Evolutionary conservation across 1,140 invertebrate species (phyloP), one percentile per base, ranked within the genome.

Genomic region (Platyscapa corneri): DNA sequence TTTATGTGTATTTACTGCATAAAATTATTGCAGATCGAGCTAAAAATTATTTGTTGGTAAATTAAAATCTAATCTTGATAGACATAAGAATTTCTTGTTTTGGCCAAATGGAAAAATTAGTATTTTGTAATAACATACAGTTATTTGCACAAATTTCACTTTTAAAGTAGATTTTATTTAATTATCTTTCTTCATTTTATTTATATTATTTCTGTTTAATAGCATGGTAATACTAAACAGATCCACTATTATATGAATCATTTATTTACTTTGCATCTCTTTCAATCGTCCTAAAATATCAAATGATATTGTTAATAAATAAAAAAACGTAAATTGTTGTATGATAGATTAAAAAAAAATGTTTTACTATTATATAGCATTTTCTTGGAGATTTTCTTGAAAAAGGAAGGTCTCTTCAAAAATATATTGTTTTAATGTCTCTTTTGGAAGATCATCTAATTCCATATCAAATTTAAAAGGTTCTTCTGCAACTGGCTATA

Each of bases 391-490:
- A 87, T 91, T 92, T 74, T 95, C 92, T 90, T 95, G 96, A 90
- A 96, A 97, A 46, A 95, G 89, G 84, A 97, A 93, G 18, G 98
- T 99, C 94, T 99, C 99, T 89, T 99, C 97, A 92, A 99, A 99
- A 90, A 99, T 99, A 89, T 98, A 96, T 91, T 97, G 96, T 94
- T 99, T 99, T 85, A 99, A 95, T 80, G 96, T 96, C 94, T 99
- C 99, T 94, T 99, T 99, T 60, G 99, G 99, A 90, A 99, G 95
- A 94, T 99, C 98, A 94, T 99, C 99, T 85, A 99, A 94, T 94
- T 99, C 99, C 96, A 98, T 99, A 89, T 99, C 98, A 94, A 99
- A 98, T 90, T 97, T 97, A 94, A 99, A 99, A 78, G 99, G 99
- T 92, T 98, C 97, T 93, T 99, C 98, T 42, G 98, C 98, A 37